Conservation (phyloP, 2,113 vertebrate species). For the Corythornis madagascariensis region DNA sequence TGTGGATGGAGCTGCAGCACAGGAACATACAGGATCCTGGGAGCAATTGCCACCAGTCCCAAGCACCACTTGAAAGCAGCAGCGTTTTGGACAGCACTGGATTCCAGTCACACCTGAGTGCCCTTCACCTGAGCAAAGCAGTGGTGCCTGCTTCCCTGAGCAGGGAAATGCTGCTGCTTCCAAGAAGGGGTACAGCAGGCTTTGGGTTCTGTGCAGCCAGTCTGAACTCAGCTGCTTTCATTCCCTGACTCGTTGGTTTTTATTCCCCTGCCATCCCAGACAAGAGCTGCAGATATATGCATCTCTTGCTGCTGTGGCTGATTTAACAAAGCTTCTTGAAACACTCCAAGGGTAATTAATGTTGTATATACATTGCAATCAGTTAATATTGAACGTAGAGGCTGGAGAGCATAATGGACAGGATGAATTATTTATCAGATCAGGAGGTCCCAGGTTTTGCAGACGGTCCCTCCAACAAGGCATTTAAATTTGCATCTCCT, state of each 20-base stretch:
- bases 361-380: background rate
- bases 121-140: background rate
- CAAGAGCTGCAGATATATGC: background rate
- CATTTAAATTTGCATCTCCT: conserved; percentile 26
- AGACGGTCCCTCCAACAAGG: conserved; percentile 33
- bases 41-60: background rate
- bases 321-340: conserved; percentile 23
- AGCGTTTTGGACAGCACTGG: background rate
- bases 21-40: background rate
- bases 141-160: background rate
- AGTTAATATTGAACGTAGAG: background rate
- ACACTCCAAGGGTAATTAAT: background rate
- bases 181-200: background rate
- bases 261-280: background rate
- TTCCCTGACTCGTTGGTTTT: background rate
- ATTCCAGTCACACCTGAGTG: background rate
- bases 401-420: conserved; percentile 1
- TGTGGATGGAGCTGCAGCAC: background rate
- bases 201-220: background rate
- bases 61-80: background rate
- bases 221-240: background rate
- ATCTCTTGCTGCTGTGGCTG: background rate
- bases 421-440: conserved; percentile 40
- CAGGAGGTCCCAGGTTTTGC: conserved; percentile 10
- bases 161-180: background rate